A percentile compares a stretch with the other conserved stretches of the same genome.
phyloP scores from a whole-genome alignment of 64 coral and sea anemone genomes.

The Platygyra sinensis region DNA sequence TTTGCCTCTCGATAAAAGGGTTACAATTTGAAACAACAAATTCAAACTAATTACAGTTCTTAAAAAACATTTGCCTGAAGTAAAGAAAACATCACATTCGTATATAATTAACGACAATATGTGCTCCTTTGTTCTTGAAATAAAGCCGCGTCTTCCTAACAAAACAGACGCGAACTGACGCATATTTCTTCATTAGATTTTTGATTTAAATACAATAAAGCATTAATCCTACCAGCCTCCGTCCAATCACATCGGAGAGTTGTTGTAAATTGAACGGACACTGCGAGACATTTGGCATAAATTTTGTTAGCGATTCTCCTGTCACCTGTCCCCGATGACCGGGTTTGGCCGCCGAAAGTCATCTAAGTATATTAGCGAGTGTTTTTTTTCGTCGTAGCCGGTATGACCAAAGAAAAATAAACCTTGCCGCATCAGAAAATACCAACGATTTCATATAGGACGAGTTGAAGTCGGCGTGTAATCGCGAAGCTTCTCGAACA shows the following conservation, averaged over 20 bases:
- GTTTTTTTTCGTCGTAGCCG: not conserved
- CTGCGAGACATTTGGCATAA: conserved; percentile 36
- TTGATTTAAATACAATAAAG: conserved; percentile 31
- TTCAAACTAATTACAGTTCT: not conserved
- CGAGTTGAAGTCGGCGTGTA: not conserved
- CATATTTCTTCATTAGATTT: conserved; percentile 15
- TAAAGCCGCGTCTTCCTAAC: not conserved
- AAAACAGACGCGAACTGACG: conserved; percentile 8
- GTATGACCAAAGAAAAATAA: not conserved
- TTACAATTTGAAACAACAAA: not conserved
- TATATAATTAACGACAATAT: too few species aligned
- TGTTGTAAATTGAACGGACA: conserved; percentile 14
- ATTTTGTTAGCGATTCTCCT: conserved; percentile 8
- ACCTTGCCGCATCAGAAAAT: not conserved
- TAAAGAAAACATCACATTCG: not conserved
- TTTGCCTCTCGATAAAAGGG: not conserved
- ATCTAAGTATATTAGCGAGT: conserved; percentile 25
- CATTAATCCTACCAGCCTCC: not conserved
- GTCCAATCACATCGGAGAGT: conserved; percentile 26
- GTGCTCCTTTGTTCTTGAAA: too few species aligned
- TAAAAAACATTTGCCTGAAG: not conserved
- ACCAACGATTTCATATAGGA: not conserved
- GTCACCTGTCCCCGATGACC: conserved; percentile 18
- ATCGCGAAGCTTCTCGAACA: not conserved
- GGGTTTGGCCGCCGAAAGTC: not conserved